Base-by-base conservation (phyloP, 2,113 vertebrate species). In the Sporophila hypoxantha region DNA sequence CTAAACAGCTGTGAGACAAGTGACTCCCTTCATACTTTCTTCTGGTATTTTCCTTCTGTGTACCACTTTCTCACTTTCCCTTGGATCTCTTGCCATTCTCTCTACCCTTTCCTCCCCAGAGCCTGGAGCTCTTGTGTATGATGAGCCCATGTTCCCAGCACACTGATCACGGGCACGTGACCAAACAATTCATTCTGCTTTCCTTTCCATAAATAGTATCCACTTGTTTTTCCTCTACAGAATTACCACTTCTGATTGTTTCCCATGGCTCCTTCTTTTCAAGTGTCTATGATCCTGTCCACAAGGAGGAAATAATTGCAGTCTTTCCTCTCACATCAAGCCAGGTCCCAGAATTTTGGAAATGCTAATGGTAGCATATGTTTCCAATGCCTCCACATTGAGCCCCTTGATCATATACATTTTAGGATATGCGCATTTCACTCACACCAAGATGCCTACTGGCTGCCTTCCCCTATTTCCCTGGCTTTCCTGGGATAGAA, bases 401-500 rank as follows among this genome's bases (percentile, higher is more conserved):
- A 56, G 5, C 30, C 36, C 17, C 13, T 75, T 6, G 6, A 73
- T 66, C 46, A 44, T 53, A 60, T 39, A 12, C 26, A 23, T 62
- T 76, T 76, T 41, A 76, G 52, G 41, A 32, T 76, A 16, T 10
- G 16, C 71, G 13, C 21, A 67, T 61, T 87, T 68, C 42, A 30
- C 50, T 30, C 50, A 52, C 27, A 29, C 50, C 50, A 76, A 46
- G 64, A 66, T 6, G 13, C 21, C 57, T 70, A 9, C n/a, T 17
- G 23, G 12, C 36, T 82, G 36, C 67, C 50, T 76, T 65, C 50
- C 36, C 20, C 32, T 65, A 18, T 73, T 79, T 73, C 64, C 37
- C 12, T 26, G n/a, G 17, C 16, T 82, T 87, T 20, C 32, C 17
- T 0, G 0, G 47, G 19, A 74, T 0, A 59, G 29, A 64, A 32